These are phyloP conservation scores for Chlorodrepanis virens DNA, from an alignment of 2,113 vertebrate species.

Conservation along the genomic window DNA sequence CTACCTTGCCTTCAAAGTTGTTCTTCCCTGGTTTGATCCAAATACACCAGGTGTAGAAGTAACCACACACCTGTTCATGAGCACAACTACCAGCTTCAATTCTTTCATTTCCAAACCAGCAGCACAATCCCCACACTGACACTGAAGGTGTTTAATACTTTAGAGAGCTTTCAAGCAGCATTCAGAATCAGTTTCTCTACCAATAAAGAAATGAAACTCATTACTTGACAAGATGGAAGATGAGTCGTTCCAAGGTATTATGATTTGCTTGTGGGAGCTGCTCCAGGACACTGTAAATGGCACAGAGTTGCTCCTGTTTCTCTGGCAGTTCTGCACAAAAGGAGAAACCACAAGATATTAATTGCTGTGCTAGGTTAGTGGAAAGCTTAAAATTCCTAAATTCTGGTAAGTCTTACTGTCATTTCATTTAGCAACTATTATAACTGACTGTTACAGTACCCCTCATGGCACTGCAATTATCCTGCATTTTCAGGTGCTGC, in stretches of 20 bases:
- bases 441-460: background rate
- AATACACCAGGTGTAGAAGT: background rate
- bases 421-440: background rate
- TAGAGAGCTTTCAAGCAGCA: background rate
- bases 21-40: background rate
- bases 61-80: background rate
- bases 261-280: constrained; percentile 88
- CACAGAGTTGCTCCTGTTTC: constrained; percentile 88
- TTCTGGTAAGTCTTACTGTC: background rate
- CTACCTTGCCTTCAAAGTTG: background rate
- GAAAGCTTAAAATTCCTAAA: background rate
- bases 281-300: constrained; percentile 88
- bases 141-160: background rate
- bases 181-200: background rate
- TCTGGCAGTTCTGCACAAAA: constrained; percentile 85
- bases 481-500: background rate
- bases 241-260: constrained; percentile 87
- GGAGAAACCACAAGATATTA: background rate
- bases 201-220: background rate
- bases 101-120: background rate
- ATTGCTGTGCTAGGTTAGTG: background rate
- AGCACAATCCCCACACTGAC: background rate
- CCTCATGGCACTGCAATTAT: background rate
- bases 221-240: constrained; percentile 97
- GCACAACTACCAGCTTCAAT: background rate